Conservation (phyloP, 1,140 invertebrate genomes). For the Steinernema feltiae region DNA sequence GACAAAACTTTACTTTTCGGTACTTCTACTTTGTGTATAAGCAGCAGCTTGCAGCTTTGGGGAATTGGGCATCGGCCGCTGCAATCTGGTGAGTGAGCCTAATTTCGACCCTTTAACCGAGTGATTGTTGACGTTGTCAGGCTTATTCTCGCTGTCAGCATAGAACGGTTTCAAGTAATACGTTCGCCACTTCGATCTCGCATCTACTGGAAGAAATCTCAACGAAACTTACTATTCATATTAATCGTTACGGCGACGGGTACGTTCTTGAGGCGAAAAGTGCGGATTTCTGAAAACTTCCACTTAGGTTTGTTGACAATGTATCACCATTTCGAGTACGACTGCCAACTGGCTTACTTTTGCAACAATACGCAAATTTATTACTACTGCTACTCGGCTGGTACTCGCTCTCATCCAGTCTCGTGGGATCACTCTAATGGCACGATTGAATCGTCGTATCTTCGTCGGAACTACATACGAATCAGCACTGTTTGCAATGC, state of each 20-base stretch:
- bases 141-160: conserved; percentile 57
- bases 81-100: conserved; percentile 24
- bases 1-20: conserved; percentile 26
- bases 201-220: conserved; percentile 47
- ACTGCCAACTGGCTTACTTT: conserved; percentile 50
- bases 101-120: background rate
- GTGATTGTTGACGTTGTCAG: conserved; percentile 35
- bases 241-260: conserved; percentile 48
- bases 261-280: background rate
- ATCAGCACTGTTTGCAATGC: conserved; percentile 54
- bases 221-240: conserved; percentile 36
- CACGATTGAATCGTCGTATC: conserved; percentile 27
- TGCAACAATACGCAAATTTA: conserved; percentile 54
- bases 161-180: conserved; percentile 53
- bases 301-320: conserved; percentile 45
- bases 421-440: conserved; percentile 28
- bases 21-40: conserved; percentile 33
- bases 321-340: conserved; percentile 58
- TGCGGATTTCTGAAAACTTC: conserved; percentile 4
- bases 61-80: conserved; percentile 27
- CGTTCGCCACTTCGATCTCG: conserved; percentile 49
- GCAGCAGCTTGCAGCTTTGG: conserved; percentile 30
- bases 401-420: conserved; percentile 30
- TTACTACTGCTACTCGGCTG: conserved; percentile 51
- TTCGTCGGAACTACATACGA: conserved; percentile 41